Conservation (phyloP, 2,797 vertebrate species). For the Muraenolepis orangiensis region DNA sequence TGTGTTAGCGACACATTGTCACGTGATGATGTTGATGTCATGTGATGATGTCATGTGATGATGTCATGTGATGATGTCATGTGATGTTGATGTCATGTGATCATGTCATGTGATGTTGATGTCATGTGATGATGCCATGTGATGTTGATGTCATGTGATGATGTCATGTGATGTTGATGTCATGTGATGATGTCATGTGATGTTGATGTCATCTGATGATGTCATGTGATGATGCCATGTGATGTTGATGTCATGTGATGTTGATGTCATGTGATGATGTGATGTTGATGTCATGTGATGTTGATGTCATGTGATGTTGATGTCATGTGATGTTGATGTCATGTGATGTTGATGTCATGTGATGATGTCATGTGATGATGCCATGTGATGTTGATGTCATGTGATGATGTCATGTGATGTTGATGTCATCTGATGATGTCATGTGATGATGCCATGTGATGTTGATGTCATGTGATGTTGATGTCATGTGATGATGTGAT, state of each 20-base stretch:
- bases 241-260: not conserved
- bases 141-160: too few relatives aligned
- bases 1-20: too few relatives aligned
- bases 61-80: not conserved
- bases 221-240: conserved; percentile 25
- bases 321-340: conserved; percentile 18
- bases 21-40: too few relatives aligned
- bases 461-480: not conserved
- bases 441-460: too few relatives aligned
- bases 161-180: not conserved
- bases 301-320: not conserved
- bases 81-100: not conserved
- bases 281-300: not conserved
- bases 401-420: conserved; percentile 17
- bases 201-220: too few relatives aligned
- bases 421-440: not conserved
- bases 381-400: not conserved
- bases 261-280: too few relatives aligned
- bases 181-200: not conserved
- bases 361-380: too few relatives aligned
- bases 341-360: too few relatives aligned
- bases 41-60: too few relatives aligned
- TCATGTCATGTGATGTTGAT: conserved; percentile 18
- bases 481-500: not conserved
- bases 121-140: too few relatives aligned